Conservation (phyloP, 2,113 vertebrate species). For the Ranitomeya variabilis region DNA sequence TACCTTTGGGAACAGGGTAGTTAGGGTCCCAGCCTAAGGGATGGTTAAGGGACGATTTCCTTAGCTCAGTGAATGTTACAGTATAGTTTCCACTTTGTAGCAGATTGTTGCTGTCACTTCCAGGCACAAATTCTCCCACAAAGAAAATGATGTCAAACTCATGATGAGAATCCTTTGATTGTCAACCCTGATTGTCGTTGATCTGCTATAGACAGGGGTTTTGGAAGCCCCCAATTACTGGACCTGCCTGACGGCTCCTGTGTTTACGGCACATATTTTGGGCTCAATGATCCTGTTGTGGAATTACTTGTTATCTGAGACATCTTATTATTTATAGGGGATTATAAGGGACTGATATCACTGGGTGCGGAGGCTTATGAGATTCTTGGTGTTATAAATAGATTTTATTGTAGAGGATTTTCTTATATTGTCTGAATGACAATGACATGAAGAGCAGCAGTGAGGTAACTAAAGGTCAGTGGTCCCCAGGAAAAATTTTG, state of each 20-base stretch:
- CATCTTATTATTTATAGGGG: background rate
- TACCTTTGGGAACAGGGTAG: too few relatives aligned
- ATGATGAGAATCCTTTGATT: background rate
- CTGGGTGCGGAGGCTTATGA: background rate
- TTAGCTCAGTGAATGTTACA: too few relatives aligned
- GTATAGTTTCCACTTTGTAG: too few relatives aligned
- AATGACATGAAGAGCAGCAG: background rate
- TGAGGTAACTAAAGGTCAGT: too few relatives aligned
- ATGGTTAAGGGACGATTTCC: too few relatives aligned
- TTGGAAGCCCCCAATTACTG: background rate
- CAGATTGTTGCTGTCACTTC: too few relatives aligned
- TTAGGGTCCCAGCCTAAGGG: too few relatives aligned
- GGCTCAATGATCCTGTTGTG: background rate
- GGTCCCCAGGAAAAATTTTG: too few relatives aligned
- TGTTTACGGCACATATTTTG: background rate
- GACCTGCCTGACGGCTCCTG: background rate
- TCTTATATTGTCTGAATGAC: background rate
- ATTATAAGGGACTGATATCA: constrained; percentile 1
- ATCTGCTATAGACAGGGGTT: background rate
- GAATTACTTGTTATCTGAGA: background rate
- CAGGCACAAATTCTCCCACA: background rate
- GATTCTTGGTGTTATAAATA: background rate
- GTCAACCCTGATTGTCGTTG: too few relatives aligned
- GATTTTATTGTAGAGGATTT: background rate
- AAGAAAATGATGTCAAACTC: background rate